Base-by-base conservation (phyloP, 2,888 invertebrate species). In the Hesperia comma region DNA sequence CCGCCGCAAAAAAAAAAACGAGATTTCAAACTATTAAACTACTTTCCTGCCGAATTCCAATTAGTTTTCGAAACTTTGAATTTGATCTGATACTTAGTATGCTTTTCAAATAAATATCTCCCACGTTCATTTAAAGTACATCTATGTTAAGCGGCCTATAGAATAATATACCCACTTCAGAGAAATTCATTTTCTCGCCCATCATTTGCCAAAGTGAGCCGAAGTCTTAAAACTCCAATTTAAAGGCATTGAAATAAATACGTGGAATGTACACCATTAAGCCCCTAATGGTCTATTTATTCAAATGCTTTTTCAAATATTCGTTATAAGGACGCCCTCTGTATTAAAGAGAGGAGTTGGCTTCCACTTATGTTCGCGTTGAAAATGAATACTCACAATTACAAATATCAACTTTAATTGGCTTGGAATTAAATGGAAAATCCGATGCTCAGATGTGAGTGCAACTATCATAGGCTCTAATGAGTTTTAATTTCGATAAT, bases 201-300 rank as follows among this genome's bases (percentile, higher is more conserved):
- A 32, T 54, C 17, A 19, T 37, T 40, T 37, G 37, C 19, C 17
- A 19, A 40, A 40, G 56, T 56, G 40, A 37, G 15, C 10, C n/a
- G 14, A 14, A 17, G 14, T 51, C 51, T 26, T 51, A 21, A 51
- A 26, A 51, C 21, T 21, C 40, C 12, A 19, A 12, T 41, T 57
- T 43, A 43, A 33, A 57, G 57, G 41, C 57, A 57, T 43, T 57
- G 41, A 57, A 41, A 57, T 57, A 57, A 57, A 57, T 57, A 57
- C 19, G 57, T 19, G 14, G n/a, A 57, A 57, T 51, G 57, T 57
- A 57, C 57, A 57, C 41, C 41, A 40, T 57, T 57, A 57, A 49
- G 56, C 19, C 5, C 0, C 33, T 55, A 33, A 55, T 55, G 55
- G 55, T 37, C 15, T 55, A 55, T 55, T 55, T 55, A 55, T 55